Percentiles rank a stretch among this genome's conserved stretches.
Conservation (phyloP, 1,140 invertebrate genomes). For the Zaprionus davidi region DNA sequence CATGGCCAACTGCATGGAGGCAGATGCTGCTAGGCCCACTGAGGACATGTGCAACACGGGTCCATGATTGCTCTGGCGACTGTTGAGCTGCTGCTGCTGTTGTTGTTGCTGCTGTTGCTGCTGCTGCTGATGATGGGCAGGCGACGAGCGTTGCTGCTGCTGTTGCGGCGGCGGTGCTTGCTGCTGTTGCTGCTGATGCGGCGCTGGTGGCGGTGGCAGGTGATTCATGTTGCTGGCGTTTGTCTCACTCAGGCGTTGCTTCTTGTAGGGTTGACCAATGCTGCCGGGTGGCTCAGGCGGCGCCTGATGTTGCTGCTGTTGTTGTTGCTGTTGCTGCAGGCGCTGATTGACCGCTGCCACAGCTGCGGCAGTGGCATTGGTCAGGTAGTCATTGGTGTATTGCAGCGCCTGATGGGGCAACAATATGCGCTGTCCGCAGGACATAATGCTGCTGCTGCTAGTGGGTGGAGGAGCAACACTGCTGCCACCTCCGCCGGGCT, state of each 20-base stretch:
- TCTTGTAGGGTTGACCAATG: conserved; percentile 90
- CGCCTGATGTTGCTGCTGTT: conserved; percentile 48
- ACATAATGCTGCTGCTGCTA: conserved; percentile 51
- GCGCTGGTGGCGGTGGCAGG: conserved; percentile 72
- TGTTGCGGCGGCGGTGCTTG: conserved; percentile 43
- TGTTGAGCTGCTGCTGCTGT: conserved; percentile 49
- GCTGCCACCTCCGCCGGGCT: conserved; percentile 31
- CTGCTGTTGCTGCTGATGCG: conserved; percentile 30
- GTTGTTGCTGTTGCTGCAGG: conserved; percentile 40
- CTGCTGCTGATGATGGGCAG: conserved; percentile 9
- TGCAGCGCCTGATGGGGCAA: conserved; percentile 58
- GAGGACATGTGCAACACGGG: conserved; percentile 39
- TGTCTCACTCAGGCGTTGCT: conserved; percentile 89
- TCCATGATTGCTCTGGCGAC: conserved; percentile 43
- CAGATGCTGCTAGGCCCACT: conserved; percentile 19
- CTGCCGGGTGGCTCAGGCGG: conserved; percentile 68
- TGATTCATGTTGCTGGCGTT: conserved; percentile 81
- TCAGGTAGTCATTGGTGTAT: conserved; percentile 75
- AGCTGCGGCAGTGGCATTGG: conserved; percentile 52
- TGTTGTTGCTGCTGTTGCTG: conserved; percentile 50
- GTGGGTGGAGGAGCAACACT: conserved; percentile 37
- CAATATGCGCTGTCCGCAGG: conserved; percentile 54
- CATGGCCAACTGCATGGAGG: conserved; percentile 40
- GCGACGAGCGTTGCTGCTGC: conserved; percentile 36
- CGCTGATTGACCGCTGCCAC: conserved; percentile 78